Base-by-base conservation (phyloP, 2,797 vertebrate genomes). In the Xenops minutus region DNA sequence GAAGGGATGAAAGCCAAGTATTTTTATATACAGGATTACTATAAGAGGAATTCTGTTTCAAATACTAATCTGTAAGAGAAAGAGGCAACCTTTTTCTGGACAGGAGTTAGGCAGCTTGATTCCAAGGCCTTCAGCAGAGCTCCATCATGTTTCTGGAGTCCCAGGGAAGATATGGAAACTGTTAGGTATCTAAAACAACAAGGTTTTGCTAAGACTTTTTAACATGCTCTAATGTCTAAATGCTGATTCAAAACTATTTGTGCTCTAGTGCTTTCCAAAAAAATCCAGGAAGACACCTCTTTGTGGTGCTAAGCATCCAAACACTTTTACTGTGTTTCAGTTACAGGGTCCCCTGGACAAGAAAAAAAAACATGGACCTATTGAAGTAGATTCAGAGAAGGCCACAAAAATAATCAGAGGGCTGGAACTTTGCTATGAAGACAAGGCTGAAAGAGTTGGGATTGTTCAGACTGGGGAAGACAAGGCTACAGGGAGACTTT, bases 401-500 rank as follows among this genome's bases (percentile, higher is more conserved):
- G 19, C 9, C 22, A 88, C 6, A 37, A 29, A 90, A 29, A n/a
- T 29, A 3, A 34, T 41, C 12, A 23, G 12, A 34, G 6, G 4
- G 3, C 1, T 88, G 17, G 5, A 77, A 5, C n/a, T 54, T 13
- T 24, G 0, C 5, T 75, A 0, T 41, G 23, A 54, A 2, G 27
- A 44, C 5, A 61, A 61, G 39, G 3, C 5, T 74, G 26, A 36
- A 27, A 46, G 1, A 11, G 2, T 9, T 48, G 20, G 4, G 2
- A 1, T 49, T 52, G 7, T 41, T 66, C 46, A 76, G 3, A 3
- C 26, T 22, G 10, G 26, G 75, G 29, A 67, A 62, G 8, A 37
- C 7, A n/a, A 61, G 21, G 2, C 2, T 51, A 2, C 0, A 1
- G 5, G 8, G 4, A 55, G 1, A 75, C 1, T 4, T 48, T 48